Conservation (phyloP, 2,888 invertebrate genomes). For the Heterodera filipjevi region DNA sequence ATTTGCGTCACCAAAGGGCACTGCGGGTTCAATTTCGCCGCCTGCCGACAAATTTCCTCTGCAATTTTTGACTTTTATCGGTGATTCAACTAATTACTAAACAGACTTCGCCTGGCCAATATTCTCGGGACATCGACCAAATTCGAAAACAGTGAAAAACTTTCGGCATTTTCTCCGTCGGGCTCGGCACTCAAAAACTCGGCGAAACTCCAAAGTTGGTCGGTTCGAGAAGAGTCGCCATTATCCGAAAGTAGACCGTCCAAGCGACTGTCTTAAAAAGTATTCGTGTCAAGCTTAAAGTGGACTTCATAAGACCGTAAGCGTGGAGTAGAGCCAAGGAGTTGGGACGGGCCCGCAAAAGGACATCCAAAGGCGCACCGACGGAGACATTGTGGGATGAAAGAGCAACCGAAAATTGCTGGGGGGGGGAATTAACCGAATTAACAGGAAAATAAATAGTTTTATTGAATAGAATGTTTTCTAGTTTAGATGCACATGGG, state of each 20-base stretch:
- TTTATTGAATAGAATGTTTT: background rate
- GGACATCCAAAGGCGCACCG: conserved; percentile 19
- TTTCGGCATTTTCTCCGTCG: conserved; percentile 22
- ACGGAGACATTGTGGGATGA: conserved; percentile 29
- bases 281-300: background rate
- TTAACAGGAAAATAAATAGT: background rate
- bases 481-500: background rate
- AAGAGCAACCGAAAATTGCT: conserved; percentile 10
- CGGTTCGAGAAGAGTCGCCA: background rate
- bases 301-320: conserved; percentile 15
- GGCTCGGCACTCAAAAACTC: conserved; percentile 31
- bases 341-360: conserved; percentile 2
- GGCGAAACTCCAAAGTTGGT: conserved; percentile 30
- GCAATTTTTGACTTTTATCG: background rate
- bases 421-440: background rate
- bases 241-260: conserved; percentile 19
- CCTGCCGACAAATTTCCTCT: conserved; percentile 27
- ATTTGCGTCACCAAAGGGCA: conserved; percentile 29
- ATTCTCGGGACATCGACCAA: conserved; percentile 24
- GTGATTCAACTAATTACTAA: background rate
- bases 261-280: conserved; percentile 27
- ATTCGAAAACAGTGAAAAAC: conserved; percentile 31
- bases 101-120: conserved; percentile 27
- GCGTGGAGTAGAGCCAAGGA: conserved; percentile 22
- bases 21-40: conserved; percentile 32